A percentile compares a stretch with the other conserved stretches of the same genome.
phyloP scores from a whole-genome alignment of 30 jellyfish, hydroid and myxozoan genomes.

The Cassiopea andromeda region DNA sequence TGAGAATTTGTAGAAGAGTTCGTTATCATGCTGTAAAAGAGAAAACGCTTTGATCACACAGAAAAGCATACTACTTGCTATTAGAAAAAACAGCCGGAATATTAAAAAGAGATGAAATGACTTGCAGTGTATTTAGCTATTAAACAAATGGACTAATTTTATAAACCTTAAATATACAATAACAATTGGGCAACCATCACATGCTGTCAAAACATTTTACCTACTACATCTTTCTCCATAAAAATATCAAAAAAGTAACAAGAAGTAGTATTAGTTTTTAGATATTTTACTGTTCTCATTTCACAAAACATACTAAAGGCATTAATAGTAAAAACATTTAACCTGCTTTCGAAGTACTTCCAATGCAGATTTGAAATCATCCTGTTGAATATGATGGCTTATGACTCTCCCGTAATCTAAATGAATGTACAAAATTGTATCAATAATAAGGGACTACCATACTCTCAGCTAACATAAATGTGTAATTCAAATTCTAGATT shows the following conservation, averaged over 20 bases:
- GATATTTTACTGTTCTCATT: too few relatives aligned
- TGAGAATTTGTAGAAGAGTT: constrained; percentile 84
- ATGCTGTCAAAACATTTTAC: too few relatives aligned
- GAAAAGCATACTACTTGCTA: background rate
- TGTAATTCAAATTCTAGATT: too few relatives aligned
- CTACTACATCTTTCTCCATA: too few relatives aligned
- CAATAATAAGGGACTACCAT: background rate
- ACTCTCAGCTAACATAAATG: background rate
- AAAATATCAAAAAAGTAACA: too few relatives aligned
- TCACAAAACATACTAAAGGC: too few relatives aligned
- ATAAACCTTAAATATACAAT: too few relatives aligned
- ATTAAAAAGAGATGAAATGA: background rate
- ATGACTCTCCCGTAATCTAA: constrained; percentile 90
- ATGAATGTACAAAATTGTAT: background rate
- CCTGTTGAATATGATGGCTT: constrained; percentile 92
- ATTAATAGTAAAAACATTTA: background rate
- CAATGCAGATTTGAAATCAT: constrained; percentile 82
- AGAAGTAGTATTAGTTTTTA: too few relatives aligned
- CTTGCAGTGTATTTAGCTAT: too few relatives aligned
- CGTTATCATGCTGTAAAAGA: constrained; percentile 56
- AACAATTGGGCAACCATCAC: too few relatives aligned
- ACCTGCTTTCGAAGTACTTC: constrained; percentile 93
- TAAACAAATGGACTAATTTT: too few relatives aligned
- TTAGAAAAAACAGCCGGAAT: background rate
- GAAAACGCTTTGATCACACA: background rate